Evolutionary conservation across 1,140 invertebrate genomes (phyloP).

Genomic region (Bombus pascuorum): DNA sequence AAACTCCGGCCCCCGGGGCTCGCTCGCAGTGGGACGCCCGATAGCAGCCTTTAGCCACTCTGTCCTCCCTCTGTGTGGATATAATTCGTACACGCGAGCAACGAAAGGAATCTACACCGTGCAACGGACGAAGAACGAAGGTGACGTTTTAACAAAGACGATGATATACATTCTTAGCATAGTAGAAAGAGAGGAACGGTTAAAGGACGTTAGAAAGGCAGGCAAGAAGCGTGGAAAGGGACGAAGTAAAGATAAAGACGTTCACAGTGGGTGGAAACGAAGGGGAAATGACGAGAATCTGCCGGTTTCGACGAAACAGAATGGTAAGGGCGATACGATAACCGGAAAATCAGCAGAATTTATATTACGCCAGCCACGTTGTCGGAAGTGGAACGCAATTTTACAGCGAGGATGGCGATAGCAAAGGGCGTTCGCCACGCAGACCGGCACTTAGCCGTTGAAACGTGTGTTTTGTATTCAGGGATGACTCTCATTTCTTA

Average conservation of each 20-base stretch:
- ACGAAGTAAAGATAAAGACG: background rate
- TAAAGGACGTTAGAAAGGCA: background rate
- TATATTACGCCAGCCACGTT: background rate
- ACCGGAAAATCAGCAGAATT: constrained; percentile 2
- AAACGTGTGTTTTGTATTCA: background rate
- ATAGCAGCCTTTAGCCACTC: constrained; percentile 71
- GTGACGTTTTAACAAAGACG: background rate
- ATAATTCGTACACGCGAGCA: constrained; percentile 26
- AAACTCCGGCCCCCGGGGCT: constrained; percentile 75
- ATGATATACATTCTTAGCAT: background rate
- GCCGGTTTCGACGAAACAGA: background rate
- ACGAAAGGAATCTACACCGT: background rate
- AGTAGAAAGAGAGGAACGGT: background rate
- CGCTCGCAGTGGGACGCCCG: constrained; percentile 72
- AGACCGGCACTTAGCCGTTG: background rate
- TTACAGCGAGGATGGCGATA: background rate
- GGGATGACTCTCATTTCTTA: background rate
- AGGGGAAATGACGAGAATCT: background rate
- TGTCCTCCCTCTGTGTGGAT: constrained; percentile 55
- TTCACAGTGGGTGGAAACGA: background rate
- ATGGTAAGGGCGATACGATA: constrained; percentile 17
- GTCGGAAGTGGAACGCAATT: constrained; percentile 7
- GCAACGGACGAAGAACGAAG: background rate
- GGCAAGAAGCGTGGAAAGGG: background rate
- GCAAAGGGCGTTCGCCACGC: background rate